Conservation (phyloP, 2,113 vertebrate genomes). For the Arothron firmamentum region DNA sequence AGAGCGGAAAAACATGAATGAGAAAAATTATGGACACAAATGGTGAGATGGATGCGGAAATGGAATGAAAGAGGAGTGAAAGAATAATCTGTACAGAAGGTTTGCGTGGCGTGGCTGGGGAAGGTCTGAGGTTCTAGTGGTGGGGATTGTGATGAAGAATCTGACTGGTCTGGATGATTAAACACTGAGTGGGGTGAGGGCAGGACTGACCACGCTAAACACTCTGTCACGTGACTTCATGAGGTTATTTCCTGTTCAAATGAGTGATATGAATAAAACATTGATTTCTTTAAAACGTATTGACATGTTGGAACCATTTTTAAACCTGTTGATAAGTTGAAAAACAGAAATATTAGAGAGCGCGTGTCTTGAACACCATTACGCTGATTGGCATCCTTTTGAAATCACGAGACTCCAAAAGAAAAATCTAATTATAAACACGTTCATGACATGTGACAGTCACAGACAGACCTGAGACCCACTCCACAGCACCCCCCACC, state of each 20-base stretch:
- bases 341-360: too few species aligned
- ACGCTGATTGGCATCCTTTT: too few species aligned
- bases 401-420: too few species aligned
- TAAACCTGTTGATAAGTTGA: not conserved
- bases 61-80: too few species aligned
- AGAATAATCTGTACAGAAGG: slow-evolving; percentile 6
- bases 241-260: not conserved
- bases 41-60: too few species aligned
- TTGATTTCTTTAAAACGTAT: not conserved
- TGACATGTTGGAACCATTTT: not conserved
- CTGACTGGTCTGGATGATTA: slow-evolving; percentile 63
- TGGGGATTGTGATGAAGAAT: slow-evolving; percentile 48
- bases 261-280: not conserved
- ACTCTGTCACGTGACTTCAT: not conserved
- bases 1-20: slow-evolving; percentile 42
- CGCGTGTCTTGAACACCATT: too few species aligned
- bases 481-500: not conserved
- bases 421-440: too few species aligned
- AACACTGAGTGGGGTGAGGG: slow-evolving; percentile 33
- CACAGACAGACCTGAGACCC: too few species aligned
- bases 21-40: slow-evolving; percentile 3
- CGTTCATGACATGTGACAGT: too few species aligned
- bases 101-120: not conserved
- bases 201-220: slow-evolving; percentile 29
- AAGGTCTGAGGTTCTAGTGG: slow-evolving; percentile 45